phyloP scores from a whole-genome alignment of 2,797 vertebrate species.

The Malacoctenus gilli region DNA sequence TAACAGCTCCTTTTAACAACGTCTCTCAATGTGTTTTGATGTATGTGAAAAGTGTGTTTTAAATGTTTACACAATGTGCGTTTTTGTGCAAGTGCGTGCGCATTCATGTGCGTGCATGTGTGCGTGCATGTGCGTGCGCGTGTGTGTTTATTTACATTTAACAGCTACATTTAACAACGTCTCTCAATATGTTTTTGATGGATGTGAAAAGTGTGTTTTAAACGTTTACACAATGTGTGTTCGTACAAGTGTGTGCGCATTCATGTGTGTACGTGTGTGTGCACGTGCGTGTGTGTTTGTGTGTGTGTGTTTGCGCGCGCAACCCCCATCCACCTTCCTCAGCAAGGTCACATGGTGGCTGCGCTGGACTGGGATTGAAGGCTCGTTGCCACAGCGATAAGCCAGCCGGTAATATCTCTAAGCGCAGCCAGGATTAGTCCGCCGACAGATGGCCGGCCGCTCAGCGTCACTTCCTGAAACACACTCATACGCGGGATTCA shows the following conservation, averaged over 20 bases:
- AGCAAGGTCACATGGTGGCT: slow-evolving; percentile 78
- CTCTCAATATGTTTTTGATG: too few species aligned
- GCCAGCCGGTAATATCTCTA: slow-evolving; percentile 85
- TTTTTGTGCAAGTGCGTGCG: not conserved
- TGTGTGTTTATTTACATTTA: too few species aligned
- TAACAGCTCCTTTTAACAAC: too few species aligned
- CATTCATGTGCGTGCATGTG: slow-evolving; percentile 11
- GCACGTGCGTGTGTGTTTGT: slow-evolving; percentile 7
- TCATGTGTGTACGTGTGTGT: slow-evolving; percentile 18
- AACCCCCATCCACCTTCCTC: slow-evolving; percentile 49
- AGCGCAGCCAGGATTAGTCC: slow-evolving; percentile 84
- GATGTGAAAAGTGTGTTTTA: too few species aligned
- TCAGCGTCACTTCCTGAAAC: slow-evolving; percentile 79
- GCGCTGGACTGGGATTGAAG: slow-evolving; percentile 79
- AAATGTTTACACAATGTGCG: not conserved
- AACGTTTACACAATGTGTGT: not conserved
- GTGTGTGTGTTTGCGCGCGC: slow-evolving; percentile 1
- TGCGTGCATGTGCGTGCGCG: slow-evolving; percentile 5
- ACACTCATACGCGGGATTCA: slow-evolving; percentile 42
- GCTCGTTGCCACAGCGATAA: slow-evolving; percentile 84
- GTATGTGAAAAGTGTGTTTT: too few species aligned
- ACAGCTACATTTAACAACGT: too few species aligned
- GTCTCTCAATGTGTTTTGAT: too few species aligned
- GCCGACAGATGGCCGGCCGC: slow-evolving; percentile 82
- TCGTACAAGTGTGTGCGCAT: not conserved